A percentile compares a stretch with the other conserved stretches of the same genome.
Evolutionary conservation across 2,888 invertebrate species (phyloP).

Genomic region (Zygogramma bicolorata): DNA sequence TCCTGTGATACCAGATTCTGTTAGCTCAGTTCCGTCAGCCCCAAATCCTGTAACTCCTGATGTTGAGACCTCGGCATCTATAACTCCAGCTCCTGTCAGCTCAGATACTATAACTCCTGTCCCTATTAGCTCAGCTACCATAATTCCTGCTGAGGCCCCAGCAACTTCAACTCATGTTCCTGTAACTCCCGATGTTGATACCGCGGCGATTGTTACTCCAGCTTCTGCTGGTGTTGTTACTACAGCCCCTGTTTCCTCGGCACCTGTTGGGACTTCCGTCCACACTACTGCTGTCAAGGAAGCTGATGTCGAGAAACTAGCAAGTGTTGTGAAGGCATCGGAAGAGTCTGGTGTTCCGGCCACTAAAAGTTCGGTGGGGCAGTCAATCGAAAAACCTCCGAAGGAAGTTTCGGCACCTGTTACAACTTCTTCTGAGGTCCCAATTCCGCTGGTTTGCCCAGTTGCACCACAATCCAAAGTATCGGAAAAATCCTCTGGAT

Average conservation of each 20-base stretch:
- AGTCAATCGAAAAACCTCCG: no score
- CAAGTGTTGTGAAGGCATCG: background rate
- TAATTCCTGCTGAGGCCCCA: background rate
- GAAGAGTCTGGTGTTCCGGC: background rate
- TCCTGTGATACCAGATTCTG: background rate
- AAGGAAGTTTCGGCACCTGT: no score
- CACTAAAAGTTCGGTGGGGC: no score
- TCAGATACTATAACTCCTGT: background rate
- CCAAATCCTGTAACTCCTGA: no score
- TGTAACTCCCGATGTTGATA: background rate
- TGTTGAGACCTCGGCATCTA: background rate
- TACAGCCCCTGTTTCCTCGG: background rate
- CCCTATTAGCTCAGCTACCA: background rate
- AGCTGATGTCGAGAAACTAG: background rate
- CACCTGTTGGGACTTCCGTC: no score
- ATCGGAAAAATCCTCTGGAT: slow-evolving; percentile 42
- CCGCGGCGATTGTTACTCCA: background rate
- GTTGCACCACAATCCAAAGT: slow-evolving; percentile 38
- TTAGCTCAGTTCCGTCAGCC: no score
- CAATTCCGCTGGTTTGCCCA: slow-evolving; percentile 13
- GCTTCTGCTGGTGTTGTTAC: no score
- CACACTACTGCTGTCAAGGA: no score
- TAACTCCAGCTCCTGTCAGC: background rate
- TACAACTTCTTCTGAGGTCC: no score
- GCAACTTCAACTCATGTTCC: background rate